Evolutionary conservation across 2,888 invertebrate genomes (phyloP).

Genomic region (Steinernema hermaphroditum): DNA sequence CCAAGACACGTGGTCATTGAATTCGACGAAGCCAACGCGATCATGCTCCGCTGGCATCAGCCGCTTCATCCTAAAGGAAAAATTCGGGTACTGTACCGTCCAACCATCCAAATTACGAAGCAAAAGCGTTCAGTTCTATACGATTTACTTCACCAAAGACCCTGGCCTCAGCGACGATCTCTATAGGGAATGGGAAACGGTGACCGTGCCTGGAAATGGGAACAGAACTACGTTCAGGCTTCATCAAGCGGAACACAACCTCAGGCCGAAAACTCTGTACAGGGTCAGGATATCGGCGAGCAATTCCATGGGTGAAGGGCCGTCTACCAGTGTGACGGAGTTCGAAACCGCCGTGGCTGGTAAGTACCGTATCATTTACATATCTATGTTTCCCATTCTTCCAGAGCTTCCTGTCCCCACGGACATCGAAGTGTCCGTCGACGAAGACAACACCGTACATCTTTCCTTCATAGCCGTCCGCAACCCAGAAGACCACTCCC

Average conservation of each 20-base stretch:
- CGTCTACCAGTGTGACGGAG: constrained; percentile 44
- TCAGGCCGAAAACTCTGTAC: constrained; percentile 52
- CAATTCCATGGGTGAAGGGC: constrained; percentile 46
- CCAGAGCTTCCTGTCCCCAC: constrained; percentile 51
- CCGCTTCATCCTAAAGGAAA: constrained; percentile 26
- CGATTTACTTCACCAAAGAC: constrained; percentile 49
- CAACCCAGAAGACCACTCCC: constrained; percentile 50
- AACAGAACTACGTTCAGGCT: not conserved
- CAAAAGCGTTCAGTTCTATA: constrained; percentile 41
- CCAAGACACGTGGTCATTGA: constrained; percentile 41
- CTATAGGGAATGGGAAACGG: constrained; percentile 46
- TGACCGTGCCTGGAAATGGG: constrained; percentile 34
- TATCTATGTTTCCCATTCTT: not conserved
- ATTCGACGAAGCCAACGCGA: constrained; percentile 50
- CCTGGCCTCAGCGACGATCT: constrained; percentile 46
- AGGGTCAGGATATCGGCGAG: constrained; percentile 45
- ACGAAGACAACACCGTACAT: constrained; percentile 46
- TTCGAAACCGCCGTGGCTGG: constrained; percentile 49
- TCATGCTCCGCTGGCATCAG: constrained; percentile 43
- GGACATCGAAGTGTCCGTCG: constrained; percentile 43
- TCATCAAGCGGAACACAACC: constrained; percentile 39
- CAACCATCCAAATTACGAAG: not conserved
- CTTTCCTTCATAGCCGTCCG: constrained; percentile 46
- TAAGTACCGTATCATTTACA: constrained; percentile 16
- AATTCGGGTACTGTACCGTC: not conserved